phyloP scores from a whole-genome alignment of 1,140 invertebrate species.

The Yoshiicerus persimilis region DNA sequence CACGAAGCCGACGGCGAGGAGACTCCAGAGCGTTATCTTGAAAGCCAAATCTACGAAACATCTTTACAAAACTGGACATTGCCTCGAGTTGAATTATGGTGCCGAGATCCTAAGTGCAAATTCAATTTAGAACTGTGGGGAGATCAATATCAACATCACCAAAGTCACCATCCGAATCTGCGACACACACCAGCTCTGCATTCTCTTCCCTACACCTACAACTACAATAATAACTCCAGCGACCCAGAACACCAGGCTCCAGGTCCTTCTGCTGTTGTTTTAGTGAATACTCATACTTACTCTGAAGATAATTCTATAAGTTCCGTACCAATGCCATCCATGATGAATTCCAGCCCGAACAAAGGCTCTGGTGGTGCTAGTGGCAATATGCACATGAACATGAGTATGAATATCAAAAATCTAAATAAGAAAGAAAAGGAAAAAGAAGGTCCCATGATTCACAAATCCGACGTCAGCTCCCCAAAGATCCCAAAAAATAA shows the following conservation, averaged over 20 bases:
- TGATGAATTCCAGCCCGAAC: background rate
- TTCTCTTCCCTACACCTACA: background rate
- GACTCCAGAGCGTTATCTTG: background rate
- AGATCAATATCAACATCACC: background rate
- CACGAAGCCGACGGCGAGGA: background rate
- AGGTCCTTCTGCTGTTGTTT: background rate
- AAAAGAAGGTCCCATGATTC: background rate
- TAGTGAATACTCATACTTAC: background rate
- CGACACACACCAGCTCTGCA: background rate
- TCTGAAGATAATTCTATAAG: background rate
- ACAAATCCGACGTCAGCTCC: background rate
- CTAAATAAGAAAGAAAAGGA: background rate
- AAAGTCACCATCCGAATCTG: background rate
- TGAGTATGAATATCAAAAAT: conserved; percentile 5
- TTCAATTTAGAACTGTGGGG: conserved; percentile 29
- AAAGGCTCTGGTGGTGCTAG: background rate
- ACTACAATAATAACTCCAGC: background rate
- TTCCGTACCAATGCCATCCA: background rate
- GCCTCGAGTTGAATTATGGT: conserved; percentile 41
- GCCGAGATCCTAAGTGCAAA: conserved; percentile 32
- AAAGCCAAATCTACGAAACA: background rate
- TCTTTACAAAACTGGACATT: conserved; percentile 20
- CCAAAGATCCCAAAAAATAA: background rate
- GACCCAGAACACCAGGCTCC: background rate
- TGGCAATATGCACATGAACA: conserved; percentile 26